Evolutionary conservation across 2,113 vertebrate genomes (phyloP).

Genomic region (Amphiprion percula): DNA sequence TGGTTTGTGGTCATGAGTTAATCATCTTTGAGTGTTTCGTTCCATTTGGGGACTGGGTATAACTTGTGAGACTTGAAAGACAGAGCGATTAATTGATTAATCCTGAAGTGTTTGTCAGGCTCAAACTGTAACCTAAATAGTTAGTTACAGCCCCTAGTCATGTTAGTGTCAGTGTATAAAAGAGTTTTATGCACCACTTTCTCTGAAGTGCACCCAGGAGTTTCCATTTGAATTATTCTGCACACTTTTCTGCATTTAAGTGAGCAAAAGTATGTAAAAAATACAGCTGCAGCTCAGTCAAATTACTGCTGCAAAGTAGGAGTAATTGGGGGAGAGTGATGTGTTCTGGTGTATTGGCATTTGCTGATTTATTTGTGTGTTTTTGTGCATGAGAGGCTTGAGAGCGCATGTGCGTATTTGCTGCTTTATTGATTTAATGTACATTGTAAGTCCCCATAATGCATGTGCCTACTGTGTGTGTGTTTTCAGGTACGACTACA

Average conservation of each 20-base stretch:
- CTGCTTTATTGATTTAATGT: constrained; percentile 47
- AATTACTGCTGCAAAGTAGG: neutral
- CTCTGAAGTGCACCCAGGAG: neutral
- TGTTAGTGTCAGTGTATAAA: too few species aligned
- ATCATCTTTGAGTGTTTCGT: neutral
- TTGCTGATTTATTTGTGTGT: constrained; percentile 33
- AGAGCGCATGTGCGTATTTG: neutral
- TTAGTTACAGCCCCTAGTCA: too few species aligned
- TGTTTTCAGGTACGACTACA: constrained; percentile 55
- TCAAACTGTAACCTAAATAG: too few species aligned
- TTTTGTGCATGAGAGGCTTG: neutral
- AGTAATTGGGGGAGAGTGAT: neutral
- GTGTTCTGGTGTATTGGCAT: constrained; percentile 7
- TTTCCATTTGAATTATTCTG: neutral
- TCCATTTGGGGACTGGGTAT: too few species aligned
- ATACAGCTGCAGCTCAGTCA: neutral
- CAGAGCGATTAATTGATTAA: too few species aligned
- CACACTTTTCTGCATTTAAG: neutral
- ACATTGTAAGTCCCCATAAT: constrained; percentile 1
- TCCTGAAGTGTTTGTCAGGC: too few species aligned
- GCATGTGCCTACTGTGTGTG: constrained; percentile 5
- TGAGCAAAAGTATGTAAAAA: neutral
- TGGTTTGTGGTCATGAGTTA: too few species aligned
- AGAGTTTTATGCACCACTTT: neutral
- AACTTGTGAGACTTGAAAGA: too few species aligned